phyloP scores from a whole-genome alignment of 2,888 invertebrate genomes.

The Tigriopus californicus region DNA sequence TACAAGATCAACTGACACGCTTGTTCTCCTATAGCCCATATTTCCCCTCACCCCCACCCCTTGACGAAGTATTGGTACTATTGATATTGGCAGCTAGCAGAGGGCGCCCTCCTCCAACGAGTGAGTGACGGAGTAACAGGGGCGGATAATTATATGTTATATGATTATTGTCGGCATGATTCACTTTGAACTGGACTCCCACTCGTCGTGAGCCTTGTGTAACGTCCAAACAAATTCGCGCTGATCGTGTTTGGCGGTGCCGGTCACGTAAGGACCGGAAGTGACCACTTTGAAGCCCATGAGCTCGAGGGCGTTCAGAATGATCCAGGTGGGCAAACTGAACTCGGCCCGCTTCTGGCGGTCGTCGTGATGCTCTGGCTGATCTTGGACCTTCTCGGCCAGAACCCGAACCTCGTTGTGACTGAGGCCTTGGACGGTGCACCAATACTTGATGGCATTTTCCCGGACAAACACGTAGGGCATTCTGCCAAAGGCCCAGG shows the following conservation, averaged over 20 bases:
- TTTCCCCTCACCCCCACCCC: too few relatives aligned
- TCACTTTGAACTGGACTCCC: constrained; percentile 15
- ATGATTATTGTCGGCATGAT: background rate
- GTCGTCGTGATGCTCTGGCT: constrained; percentile 15
- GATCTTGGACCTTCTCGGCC: constrained; percentile 15
- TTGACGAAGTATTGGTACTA: too few relatives aligned
- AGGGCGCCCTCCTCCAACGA: too few relatives aligned
- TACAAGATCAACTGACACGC: too few relatives aligned
- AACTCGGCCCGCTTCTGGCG: constrained; percentile 11
- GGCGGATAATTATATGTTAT: background rate
- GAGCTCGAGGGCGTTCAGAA: constrained; percentile 14
- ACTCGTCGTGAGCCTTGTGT: constrained; percentile 15
- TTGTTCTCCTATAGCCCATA: too few relatives aligned
- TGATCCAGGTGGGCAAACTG: constrained; percentile 13
- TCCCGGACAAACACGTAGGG: constrained; percentile 15
- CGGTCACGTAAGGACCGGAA: constrained; percentile 13
- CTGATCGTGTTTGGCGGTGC: constrained; percentile 11
- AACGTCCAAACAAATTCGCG: constrained; percentile 16
- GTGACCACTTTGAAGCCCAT: constrained; percentile 16
- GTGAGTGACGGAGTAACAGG: too few relatives aligned
- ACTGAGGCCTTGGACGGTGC: constrained; percentile 15
- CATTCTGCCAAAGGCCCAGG: background rate
- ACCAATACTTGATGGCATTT: constrained; percentile 15
- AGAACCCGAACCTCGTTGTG: constrained; percentile 14
- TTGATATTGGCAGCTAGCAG: too few relatives aligned